Base-by-base conservation (phyloP, 2,888 invertebrate genomes). In the Lottia gigantea region DNA sequence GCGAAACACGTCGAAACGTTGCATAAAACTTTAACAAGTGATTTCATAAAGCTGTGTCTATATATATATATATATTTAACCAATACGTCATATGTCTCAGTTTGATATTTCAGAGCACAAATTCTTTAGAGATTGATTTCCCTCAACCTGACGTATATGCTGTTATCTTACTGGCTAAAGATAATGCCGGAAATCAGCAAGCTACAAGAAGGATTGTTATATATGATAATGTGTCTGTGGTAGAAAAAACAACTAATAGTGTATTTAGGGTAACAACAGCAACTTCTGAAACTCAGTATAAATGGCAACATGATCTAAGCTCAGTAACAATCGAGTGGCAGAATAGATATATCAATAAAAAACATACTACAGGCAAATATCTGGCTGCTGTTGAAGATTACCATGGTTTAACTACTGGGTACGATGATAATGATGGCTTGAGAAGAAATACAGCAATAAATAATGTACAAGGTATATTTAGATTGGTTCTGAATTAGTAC, bases 381-480 rank as follows among this genome's bases (percentile, higher is more conserved):
- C 26, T 71, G n/a, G n/a, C 26, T 46, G 69, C 19, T 3, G 12
- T 66, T 25, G 63, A 67, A n/a, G 26, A 46, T 15, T 55, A 55
- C 19, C 55, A 6, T 11, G 68, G 64, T 14, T 64, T 72, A 31
- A 64, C 62, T 8, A 63, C 62, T 40, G 66, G 16, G 16, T 74
- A 74, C 45, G 74, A 74, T 62, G 74, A 74, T 62, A 63, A 66
- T 46, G 72, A 74, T 16, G 70, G 71, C 15, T 55, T 23, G 25
- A 68, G 72, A 49, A 68, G 68, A 7, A 46, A 40, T 6, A 63
- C 61, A 14, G 68, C 64, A 16, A 62, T 71, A 26, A 55, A 19
- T n/a, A 72, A 74, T 49, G 46, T 64, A 19, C 63, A 68, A 55
- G 74, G 74, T 74, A 31, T 12, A 55, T 6, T 23, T 55, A 12